Conservation (phyloP, 1,140 invertebrate species). For the Euwallacea fornicatus region DNA sequence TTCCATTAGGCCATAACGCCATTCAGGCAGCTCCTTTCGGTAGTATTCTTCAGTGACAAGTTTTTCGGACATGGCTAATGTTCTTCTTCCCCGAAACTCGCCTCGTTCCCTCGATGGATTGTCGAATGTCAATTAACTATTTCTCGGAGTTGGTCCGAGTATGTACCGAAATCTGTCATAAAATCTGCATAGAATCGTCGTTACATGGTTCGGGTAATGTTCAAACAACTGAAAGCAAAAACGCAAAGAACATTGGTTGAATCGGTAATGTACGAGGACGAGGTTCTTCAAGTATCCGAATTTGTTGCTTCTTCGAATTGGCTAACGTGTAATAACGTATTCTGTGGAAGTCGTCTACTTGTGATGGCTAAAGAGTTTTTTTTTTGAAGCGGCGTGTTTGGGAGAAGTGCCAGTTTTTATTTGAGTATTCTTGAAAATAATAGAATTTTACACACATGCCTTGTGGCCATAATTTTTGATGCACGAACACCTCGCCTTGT, state of each 20-base stretch:
- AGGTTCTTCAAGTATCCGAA: constrained; percentile 17
- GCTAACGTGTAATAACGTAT: constrained; percentile 5
- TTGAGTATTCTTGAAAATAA: no score
- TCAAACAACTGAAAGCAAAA: constrained; percentile 21
- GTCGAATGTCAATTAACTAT: constrained; percentile 38
- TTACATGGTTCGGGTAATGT: constrained; percentile 26
- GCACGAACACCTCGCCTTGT: no score
- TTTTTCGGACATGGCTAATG: constrained; percentile 36
- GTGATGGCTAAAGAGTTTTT: background rate
- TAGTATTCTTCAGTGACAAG: constrained; percentile 22
- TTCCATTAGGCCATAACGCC: constrained; percentile 33
- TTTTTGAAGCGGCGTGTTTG: background rate
- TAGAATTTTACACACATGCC: no score
- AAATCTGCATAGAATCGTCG: constrained; percentile 38
- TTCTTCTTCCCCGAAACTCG: constrained; percentile 29
- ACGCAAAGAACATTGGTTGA: constrained; percentile 23
- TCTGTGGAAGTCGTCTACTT: constrained; percentile 1
- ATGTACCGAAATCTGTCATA: constrained; percentile 32
- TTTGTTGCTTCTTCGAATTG: constrained; percentile 16
- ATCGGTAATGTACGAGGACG: constrained; percentile 25
- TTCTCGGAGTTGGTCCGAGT: constrained; percentile 25
- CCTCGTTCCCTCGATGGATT: constrained; percentile 23
- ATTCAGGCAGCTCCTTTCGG: constrained; percentile 27
- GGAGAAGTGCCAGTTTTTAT: no score
- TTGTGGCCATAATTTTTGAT: no score